Evolutionary conservation across 2,888 invertebrate genomes (phyloP).

Genomic region (Augochlorella aurata): DNA sequence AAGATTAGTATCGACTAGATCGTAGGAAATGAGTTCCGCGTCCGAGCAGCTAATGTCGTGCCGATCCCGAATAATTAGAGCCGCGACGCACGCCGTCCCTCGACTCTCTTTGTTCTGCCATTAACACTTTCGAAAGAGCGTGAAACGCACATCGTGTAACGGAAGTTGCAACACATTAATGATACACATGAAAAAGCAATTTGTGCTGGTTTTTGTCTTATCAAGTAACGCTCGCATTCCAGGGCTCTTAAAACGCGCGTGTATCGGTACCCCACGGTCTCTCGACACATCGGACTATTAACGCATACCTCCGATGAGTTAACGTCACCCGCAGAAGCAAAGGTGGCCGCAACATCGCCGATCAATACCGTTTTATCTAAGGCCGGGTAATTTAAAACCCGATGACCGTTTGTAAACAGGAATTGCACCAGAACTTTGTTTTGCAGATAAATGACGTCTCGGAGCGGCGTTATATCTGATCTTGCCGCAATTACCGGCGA

Average conservation of each 20-base stretch:
- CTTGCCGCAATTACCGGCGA: slow-evolving; percentile 59
- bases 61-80: not conserved
- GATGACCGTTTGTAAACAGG: slow-evolving; percentile 49
- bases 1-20: not conserved
- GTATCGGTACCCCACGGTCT: not conserved
- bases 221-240: slow-evolving; percentile 21
- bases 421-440: slow-evolving; percentile 60
- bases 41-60: not conserved
- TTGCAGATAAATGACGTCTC: slow-evolving; percentile 60
- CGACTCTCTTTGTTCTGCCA: slow-evolving; percentile 11
- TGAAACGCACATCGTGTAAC: slow-evolving; percentile 23
- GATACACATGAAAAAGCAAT: slow-evolving; percentile 47
- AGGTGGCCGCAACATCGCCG: slow-evolving; percentile 32
- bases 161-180: slow-evolving; percentile 42
- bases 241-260: slow-evolving; percentile 4
- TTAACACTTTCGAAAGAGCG: slow-evolving; percentile 7
- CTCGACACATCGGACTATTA: not conserved
- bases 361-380: slow-evolving; percentile 33
- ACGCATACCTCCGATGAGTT: slow-evolving; percentile 25
- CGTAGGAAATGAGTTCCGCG: not conserved
- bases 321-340: slow-evolving; percentile 10
- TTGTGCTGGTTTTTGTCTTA: slow-evolving; percentile 32
- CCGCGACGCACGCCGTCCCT: not conserved
- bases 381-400: slow-evolving; percentile 20
- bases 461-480: slow-evolving; percentile 58